Conservation (phyloP, 2,113 vertebrate genomes). For the Pao palembangensis region DNA sequence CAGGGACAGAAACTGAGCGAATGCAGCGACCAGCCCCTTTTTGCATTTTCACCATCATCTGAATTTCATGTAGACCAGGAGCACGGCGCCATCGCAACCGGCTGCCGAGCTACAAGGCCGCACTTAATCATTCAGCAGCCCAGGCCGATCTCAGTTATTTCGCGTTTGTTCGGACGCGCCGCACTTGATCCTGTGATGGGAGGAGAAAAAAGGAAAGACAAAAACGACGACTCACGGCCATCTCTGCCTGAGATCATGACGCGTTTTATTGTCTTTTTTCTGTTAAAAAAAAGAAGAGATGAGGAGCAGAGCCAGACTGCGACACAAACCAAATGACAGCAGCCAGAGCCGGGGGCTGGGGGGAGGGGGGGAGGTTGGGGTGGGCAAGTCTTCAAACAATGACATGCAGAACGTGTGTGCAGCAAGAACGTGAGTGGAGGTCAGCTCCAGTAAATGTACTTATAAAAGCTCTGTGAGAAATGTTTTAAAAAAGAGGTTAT, state of each 20-base stretch:
- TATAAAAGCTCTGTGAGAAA: too few species aligned
- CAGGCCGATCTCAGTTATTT: conserved; percentile 48
- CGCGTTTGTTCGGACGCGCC: conserved; percentile 29
- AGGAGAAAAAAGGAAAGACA: conserved; percentile 29
- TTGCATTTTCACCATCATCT: conserved; percentile 37
- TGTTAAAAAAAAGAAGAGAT: not conserved
- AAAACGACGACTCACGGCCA: conserved; percentile 39
- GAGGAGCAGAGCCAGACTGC: conserved; percentile 4
- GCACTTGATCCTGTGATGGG: conserved; percentile 55
- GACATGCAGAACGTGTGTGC: too few species aligned
- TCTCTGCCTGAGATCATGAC: conserved; percentile 26
- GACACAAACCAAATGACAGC: conserved; percentile 24
- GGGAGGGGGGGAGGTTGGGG: too few species aligned
- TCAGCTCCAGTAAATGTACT: too few species aligned
- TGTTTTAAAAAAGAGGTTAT: not conserved
- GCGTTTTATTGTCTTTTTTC: not conserved
- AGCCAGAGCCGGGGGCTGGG: too few species aligned
- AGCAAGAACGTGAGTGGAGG: too few species aligned
- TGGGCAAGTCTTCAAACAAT: too few species aligned
- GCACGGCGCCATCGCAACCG: conserved; percentile 26
- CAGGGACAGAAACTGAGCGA: conserved; percentile 16
- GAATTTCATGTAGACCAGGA: conserved; percentile 54
- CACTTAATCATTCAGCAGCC: conserved; percentile 61
- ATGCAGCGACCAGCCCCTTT: conserved; percentile 8
- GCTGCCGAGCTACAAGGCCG: conserved; percentile 45